Base-by-base conservation (phyloP, 2,113 vertebrate species). In the Paradoxurus hermaphroditus region DNA sequence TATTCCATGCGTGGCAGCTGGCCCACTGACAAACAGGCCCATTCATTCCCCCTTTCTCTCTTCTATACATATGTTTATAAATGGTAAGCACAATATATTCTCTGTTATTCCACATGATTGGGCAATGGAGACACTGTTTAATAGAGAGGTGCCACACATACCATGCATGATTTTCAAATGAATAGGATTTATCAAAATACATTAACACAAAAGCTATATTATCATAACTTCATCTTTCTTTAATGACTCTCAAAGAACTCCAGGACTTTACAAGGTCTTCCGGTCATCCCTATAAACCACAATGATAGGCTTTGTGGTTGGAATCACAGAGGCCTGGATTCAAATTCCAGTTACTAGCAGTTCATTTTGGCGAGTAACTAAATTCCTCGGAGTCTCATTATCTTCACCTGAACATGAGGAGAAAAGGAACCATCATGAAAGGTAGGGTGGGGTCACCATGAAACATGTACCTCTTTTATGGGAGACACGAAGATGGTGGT, bases 61-160 rank as follows among this genome's bases (percentile, higher is more conserved):
- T 49, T 82, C 94, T 95, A 44, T 34, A 89, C 90, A 97, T 96
- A 93, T 90, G 77, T 97, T 96, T 97, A 93, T 96, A 98, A 96
- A 97, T 49, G 34, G 75, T 31, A 90, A 93, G 46, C 84, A 97
- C 96, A 98, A 93, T 96, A 95, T 89, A 94, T 19, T 86, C 77
- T 95, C 94, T 97, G 95, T 97, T 81, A 95, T 68, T 87, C 53
- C 63, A 81, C 62, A 83, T 14, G n/a, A 27, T 44, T 93, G 68
- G 68, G 88, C 95, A 97, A 96, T 14, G 70, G 87, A 68, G 85
- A 87, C 49, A 53, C 39, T 96, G 68, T 96, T 84, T 91, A 91
- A 90, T 1, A 94, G 51, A 75, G 93, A 95, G 86, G 89, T 87
- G 31, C 86, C 90, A 46, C 31, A 81, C 83, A 96, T 96, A 92